Base-by-base conservation (phyloP, 1,140 invertebrate genomes). In the Cephus cinctus region DNA sequence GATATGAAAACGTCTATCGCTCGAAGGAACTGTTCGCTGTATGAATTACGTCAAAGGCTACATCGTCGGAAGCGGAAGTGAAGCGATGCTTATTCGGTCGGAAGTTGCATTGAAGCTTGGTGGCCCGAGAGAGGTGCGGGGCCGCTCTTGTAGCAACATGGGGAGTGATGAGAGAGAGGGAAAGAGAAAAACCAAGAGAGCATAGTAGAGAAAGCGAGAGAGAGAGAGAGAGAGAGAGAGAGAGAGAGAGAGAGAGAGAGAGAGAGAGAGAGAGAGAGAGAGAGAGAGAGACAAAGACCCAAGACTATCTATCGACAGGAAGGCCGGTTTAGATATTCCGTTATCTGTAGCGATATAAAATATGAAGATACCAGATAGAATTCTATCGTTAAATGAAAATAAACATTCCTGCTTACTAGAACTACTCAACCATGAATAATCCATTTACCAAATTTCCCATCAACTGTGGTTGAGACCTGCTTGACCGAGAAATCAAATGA, bases 11-110 rank as follows among this genome's bases (percentile, higher is more conserved):
- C n/a, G n/a, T n/a, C n/a, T n/a, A n/a, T n/a, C n/a, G n/a, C n/a
- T n/a, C n/a, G n/a, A n/a, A n/a, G n/a, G n/a, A n/a, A n/a, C n/a
- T n/a, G n/a, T n/a, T n/a, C n/a, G n/a, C n/a, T n/a, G n/a, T n/a
- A n/a, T n/a, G n/a, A n/a, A n/a, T n/a, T n/a, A n/a, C n/a, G n/a
- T n/a, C n/a, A n/a, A n/a, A n/a, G n/a, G n/a, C n/a, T n/a, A n/a
- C n/a, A n/a, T n/a, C n/a, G n/a, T n/a, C 57, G 56, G 63, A 68
- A 67, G 58, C 59, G 65, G 62, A 68, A 69, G 65, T 60, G 60
- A 63, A 56, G 58, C 60, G 63, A 69, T 68, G 67, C 67, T 68
- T 69, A 68, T 69, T 69, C 65, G 65, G 62, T 68, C 61, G 65
- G 67, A 69, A 69, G 65, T 65, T 67, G 62, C 61, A 69, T 61